Base-by-base conservation (phyloP, 2,797 vertebrate species). In the Acipenser ruthenus region DNA sequence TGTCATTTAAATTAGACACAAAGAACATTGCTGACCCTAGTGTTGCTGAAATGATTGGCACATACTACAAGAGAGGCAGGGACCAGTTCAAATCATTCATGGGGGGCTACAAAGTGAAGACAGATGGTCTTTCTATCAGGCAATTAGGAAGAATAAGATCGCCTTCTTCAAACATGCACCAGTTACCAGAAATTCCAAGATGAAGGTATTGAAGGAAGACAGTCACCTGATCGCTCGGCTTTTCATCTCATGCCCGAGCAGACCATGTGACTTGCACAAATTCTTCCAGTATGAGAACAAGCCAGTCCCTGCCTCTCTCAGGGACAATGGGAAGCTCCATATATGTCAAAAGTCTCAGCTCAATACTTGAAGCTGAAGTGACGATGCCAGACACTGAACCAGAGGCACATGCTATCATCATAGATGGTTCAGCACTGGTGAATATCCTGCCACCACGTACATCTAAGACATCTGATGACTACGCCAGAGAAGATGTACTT, bases 231-330 rank as follows among this genome's bases (percentile, higher is more conserved):
- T 55, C 10, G 13, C 65, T 55, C 15, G 18, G 47, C 65, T 55
- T 55, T 59, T 66, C 65, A 55, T 66, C 11, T 66, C 65, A 56
- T 66, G 64, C 47, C 53, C 60, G 53, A 66, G 65, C 51, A 47
- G 65, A 23, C 15, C 60, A 18, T 60, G 13, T 66, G 65, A 66
- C 65, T 59, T 66, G 6, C 51, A 56, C 10, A 50, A 37, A 60
- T 66, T 66, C 65, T 66, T 66, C 55, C 13, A 59, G 12, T 13
- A 66, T 60, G 65, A 66, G 53, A 59, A 55, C 51, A n/a, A 23
- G 7, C 52, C 7, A 58, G 6, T 65, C 49, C 64, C 64, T 37
- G 50, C 55, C n/a, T 18, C 64, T 65, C 18, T 18, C 15, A 56
- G 65, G 61, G 65, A 58, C 47, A 60, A 60, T 48, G 56, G 65